Conservation (phyloP, 1,140 invertebrate species). For the Zaprionus ghesquierei region DNA sequence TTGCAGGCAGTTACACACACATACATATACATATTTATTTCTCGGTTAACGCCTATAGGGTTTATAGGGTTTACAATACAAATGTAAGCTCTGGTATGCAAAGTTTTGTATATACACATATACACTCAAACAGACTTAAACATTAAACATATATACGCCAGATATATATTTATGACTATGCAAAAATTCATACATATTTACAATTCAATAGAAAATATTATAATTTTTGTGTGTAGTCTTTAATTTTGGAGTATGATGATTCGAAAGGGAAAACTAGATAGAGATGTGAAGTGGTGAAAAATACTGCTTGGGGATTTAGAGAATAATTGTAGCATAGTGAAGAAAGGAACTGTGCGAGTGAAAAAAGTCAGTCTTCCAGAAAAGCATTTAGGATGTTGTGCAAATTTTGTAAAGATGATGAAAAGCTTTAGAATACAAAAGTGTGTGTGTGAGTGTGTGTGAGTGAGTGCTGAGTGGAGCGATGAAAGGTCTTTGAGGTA, state of each 20-base stretch:
- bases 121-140: constrained; percentile 66
- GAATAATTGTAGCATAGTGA: constrained; percentile 5
- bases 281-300: constrained; percentile 30
- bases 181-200: constrained; percentile 80
- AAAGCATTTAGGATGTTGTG: constrained; percentile 9
- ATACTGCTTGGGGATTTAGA: constrained; percentile 52
- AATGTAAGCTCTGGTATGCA: constrained; percentile 54
- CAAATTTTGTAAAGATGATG: not conserved
- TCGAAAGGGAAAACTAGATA: constrained; percentile 6
- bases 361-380: constrained; percentile 63
- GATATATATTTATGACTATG: constrained; percentile 76
- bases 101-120: constrained; percentile 32
- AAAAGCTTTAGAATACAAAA: not conserved
- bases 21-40: constrained; percentile 10
- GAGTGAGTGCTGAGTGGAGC: not conserved
- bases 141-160: constrained; percentile 48
- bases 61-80: constrained; percentile 51
- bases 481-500: constrained; percentile 56
- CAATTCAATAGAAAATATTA: constrained; percentile 74
- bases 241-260: constrained; percentile 30
- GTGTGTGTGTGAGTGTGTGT: too few relatives aligned
- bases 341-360: constrained; percentile 46
- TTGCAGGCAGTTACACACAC: constrained; percentile 26
- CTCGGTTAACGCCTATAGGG: constrained; percentile 23
- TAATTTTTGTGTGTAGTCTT: constrained; percentile 61